phyloP scores from a whole-genome alignment of 2,113 vertebrate genomes.

The Daubentonia madagascariensis region DNA sequence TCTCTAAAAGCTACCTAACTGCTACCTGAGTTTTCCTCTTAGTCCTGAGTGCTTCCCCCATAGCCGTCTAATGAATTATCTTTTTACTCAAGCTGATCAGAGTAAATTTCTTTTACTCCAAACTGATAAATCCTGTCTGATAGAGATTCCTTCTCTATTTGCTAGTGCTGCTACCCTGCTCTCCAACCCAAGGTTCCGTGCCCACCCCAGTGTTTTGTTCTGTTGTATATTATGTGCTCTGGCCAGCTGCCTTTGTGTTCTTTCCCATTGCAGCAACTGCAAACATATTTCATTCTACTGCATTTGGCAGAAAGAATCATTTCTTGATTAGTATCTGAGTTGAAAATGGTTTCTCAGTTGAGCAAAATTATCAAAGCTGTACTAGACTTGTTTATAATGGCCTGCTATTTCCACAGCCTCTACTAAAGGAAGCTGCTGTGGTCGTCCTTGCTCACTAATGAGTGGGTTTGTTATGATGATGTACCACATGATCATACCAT shows the following conservation, averaged over 20 bases:
- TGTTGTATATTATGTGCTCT: not conserved
- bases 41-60: not conserved
- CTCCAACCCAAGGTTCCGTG: not conserved
- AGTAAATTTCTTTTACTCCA: not conserved
- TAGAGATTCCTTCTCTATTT: not conserved
- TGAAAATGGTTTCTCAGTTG: constrained; percentile 56
- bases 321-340: constrained; percentile 60
- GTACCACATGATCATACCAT: not conserved
- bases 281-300: constrained; percentile 43
- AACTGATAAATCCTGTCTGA: not conserved
- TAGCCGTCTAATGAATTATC: not conserved
- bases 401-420: constrained; percentile 21
- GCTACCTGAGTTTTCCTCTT: not conserved
- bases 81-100: not conserved
- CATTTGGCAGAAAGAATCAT: constrained; percentile 47
- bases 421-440: not conserved
- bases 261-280: not conserved
- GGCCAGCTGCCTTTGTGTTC: not conserved
- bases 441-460: not conserved
- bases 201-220: not conserved
- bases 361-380: constrained; percentile 51
- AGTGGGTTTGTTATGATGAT: not conserved
- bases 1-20: not conserved
- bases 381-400: constrained; percentile 39
- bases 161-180: not conserved